Conservation (phyloP, 2,888 invertebrate species). For the Pycnomerus fuliginosus region DNA sequence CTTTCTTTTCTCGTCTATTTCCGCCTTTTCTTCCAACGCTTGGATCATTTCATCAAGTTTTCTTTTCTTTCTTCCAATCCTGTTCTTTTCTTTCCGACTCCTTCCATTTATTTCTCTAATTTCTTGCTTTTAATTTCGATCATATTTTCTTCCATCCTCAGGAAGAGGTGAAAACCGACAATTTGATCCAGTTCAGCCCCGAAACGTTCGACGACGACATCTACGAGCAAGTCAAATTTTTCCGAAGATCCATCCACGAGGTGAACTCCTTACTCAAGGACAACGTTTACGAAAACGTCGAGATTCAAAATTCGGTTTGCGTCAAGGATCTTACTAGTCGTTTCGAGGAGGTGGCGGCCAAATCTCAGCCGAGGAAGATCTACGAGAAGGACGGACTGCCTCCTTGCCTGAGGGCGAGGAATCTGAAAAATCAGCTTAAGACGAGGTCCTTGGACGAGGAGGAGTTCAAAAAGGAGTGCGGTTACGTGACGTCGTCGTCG, state of each 20-base stretch:
- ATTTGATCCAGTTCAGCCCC: constrained; percentile 47
- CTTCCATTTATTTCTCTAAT: no score
- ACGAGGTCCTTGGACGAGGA: constrained; percentile 73
- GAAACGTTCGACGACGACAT: constrained; percentile 55
- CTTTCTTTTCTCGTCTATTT: no score
- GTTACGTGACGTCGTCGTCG: constrained; percentile 35
- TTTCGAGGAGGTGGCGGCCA: constrained; percentile 40
- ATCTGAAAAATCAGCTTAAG: constrained; percentile 62
- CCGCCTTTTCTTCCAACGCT: no score
- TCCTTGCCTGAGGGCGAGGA: constrained; percentile 63
- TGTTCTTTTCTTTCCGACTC: no score
- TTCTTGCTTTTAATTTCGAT: no score
- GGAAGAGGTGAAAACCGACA: constrained; percentile 20
- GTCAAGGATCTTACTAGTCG: constrained; percentile 42
- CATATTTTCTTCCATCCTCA: no score
- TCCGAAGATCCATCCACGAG: constrained; percentile 71
- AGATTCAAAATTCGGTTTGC: constrained; percentile 20
- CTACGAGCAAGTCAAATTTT: constrained; percentile 76
- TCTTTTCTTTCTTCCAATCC: no score
- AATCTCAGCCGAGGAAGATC: constrained; percentile 25
- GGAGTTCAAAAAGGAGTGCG: constrained; percentile 70
- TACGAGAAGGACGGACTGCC: constrained; percentile 54
- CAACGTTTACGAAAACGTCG: constrained; percentile 46
- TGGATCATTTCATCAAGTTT: no score
- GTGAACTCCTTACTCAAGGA: constrained; percentile 61